Percentiles rank a stretch among this genome's conserved stretches.
Conservation (phyloP, 2,113 vertebrate species). For the Rana temporaria region DNA sequence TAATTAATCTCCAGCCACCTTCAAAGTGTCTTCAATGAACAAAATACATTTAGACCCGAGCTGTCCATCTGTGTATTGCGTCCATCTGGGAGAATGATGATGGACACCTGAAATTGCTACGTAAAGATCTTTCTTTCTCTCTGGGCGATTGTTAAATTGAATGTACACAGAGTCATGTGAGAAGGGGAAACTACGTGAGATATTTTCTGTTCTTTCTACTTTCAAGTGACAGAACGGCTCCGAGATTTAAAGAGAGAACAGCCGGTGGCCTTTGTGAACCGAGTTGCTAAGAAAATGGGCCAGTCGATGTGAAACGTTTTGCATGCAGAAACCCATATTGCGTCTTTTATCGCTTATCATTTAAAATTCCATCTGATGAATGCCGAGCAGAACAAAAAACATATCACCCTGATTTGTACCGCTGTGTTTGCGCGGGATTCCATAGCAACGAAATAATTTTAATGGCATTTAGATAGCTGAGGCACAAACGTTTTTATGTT, state of each 20-base stretch:
- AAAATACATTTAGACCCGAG: not conserved
- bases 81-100: slow-evolving; percentile 9
- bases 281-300: slow-evolving; percentile 8
- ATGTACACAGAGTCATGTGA: not conserved
- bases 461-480: not conserved
- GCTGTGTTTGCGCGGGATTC: slow-evolving; percentile 2
- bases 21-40: slow-evolving; percentile 3
- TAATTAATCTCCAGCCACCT: slow-evolving; percentile 1
- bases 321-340: slow-evolving; percentile 5
- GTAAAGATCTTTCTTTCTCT: not conserved
- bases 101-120: not conserved
- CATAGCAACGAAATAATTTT: slow-evolving; percentile 30
- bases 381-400: slow-evolving; percentile 36
- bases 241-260: not conserved
- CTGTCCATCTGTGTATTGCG: not conserved
- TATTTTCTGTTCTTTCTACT: not conserved
- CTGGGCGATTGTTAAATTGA: not conserved
- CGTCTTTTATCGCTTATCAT: not conserved
- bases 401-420: not conserved
- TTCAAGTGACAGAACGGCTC: slow-evolving; percentile 5
- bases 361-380: slow-evolving; percentile 26
- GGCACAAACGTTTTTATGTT: too few species aligned
- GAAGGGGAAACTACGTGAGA: not conserved
- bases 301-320: slow-evolving; percentile 12
- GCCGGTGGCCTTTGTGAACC: slow-evolving; percentile 30